phyloP scores from a whole-genome alignment of 2,113 vertebrate species.

The Mesoclemmys tuberculata region DNA sequence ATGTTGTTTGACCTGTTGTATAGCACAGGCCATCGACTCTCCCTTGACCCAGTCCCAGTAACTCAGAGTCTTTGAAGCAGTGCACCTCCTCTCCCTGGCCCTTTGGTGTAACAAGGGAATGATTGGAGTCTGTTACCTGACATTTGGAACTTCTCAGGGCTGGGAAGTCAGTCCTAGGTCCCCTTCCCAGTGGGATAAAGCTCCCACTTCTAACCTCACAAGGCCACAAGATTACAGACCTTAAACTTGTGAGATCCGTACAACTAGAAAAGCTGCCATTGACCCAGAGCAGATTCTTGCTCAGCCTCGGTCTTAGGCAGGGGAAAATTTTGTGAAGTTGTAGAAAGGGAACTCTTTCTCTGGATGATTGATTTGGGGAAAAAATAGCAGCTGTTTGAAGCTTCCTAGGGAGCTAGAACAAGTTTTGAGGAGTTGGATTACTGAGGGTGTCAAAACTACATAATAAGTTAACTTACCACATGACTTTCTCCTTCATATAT shows the following conservation, averaged over 20 bases:
- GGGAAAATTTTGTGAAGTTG: neutral
- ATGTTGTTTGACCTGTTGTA: neutral
- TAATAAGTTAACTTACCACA: neutral
- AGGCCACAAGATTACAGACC: too few species aligned
- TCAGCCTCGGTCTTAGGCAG: fast-evolving
- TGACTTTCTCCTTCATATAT: neutral
- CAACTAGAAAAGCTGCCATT: neutral
- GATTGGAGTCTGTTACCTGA: neutral
- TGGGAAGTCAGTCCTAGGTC: neutral
- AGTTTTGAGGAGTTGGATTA: neutral
- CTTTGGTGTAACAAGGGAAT: neutral
- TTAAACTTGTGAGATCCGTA: fast-evolving
- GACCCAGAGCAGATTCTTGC: neutral
- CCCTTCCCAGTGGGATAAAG: neutral
- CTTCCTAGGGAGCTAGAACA: neutral
- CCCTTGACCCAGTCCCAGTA: neutral
- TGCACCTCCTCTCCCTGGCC: neutral
- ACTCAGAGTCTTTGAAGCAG: neutral
- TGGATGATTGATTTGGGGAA: neutral
- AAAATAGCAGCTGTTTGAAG: neutral
- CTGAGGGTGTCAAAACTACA: neutral
- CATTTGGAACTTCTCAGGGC: neutral
- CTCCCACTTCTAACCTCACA: too few species aligned
- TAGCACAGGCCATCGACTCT: neutral
- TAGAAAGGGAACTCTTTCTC: neutral